A percentile compares a stretch with the other conserved stretches of the same genome.
Evolutionary conservation across 2,113 vertebrate genomes (phyloP).

Genomic region (Muntiacus reevesi): DNA sequence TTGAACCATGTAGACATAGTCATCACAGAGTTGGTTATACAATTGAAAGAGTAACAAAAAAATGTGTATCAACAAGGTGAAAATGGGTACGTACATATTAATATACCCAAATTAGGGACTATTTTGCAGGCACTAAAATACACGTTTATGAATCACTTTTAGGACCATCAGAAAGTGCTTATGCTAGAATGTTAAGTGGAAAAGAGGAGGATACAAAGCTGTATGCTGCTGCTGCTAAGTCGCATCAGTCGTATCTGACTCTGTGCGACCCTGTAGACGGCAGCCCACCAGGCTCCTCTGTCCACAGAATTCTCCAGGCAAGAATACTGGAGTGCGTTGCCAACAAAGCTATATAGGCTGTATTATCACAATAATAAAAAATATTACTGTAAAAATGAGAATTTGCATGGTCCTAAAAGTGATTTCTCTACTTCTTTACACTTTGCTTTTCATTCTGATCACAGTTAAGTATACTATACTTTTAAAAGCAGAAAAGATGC

Average conservation of each 20-base stretch:
- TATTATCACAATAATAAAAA: neutral
- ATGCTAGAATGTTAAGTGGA: neutral
- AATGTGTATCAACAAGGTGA: neutral
- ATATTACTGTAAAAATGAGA: neutral
- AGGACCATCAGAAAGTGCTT: neutral
- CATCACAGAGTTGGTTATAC: neutral
- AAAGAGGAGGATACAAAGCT: neutral
- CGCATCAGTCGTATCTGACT: neutral
- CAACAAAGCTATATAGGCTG: neutral
- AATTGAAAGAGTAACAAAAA: neutral
- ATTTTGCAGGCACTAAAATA: neutral
- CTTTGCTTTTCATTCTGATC: neutral
- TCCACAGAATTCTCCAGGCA: neutral
- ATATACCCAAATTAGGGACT: neutral
- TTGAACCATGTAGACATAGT: neutral
- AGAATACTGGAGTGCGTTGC: neutral
- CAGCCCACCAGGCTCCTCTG: neutral
- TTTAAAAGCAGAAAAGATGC: neutral
- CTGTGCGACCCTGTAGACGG: rapidly evolving
- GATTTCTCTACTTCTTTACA: neutral
- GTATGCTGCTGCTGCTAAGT: neutral
- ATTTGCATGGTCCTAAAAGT: neutral
- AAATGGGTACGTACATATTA: neutral
- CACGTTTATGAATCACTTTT: neutral
- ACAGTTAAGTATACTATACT: neutral